Evolutionary conservation across 2,888 invertebrate genomes (phyloP).

Genomic region (Ennomos erosarius): DNA sequence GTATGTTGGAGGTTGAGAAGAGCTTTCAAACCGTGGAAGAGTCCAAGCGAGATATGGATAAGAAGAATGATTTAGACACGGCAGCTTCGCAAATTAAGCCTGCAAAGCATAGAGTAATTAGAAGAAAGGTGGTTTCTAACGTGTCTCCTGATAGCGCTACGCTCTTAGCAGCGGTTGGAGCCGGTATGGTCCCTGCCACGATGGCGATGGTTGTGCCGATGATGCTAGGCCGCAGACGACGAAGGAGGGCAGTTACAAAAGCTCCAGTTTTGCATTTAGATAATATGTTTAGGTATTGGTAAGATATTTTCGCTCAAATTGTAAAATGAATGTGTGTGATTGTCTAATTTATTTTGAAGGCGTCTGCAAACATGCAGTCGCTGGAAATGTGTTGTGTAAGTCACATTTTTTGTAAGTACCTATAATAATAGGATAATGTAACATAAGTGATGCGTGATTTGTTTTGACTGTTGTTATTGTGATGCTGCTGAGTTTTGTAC

Average conservation of each 20-base stretch:
- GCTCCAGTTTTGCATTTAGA: constrained; percentile 50
- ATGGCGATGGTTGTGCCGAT: constrained; percentile 93
- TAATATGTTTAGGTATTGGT: constrained; percentile 54
- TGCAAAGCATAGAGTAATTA: constrained; percentile 60
- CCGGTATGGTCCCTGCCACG: constrained; percentile 92
- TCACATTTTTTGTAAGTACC: neutral
- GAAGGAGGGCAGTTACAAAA: constrained; percentile 58
- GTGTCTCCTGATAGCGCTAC: constrained; percentile 84
- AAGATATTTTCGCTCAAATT: constrained; percentile 33
- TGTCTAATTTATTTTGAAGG: constrained; percentile 41
- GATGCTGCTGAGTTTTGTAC: too few species aligned
- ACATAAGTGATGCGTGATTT: neutral
- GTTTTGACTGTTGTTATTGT: too few species aligned
- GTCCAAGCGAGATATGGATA: constrained; percentile 73
- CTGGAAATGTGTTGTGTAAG: constrained; percentile 3
- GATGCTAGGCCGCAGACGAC: constrained; percentile 86
- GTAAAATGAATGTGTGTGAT: constrained; percentile 39
- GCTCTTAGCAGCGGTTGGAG: constrained; percentile 89
- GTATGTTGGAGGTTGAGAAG: constrained; percentile 90
- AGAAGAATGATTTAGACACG: constrained; percentile 65
- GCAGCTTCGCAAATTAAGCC: constrained; percentile 63
- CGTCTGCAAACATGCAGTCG: constrained; percentile 12
- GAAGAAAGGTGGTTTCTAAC: constrained; percentile 65
- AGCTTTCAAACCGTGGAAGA: constrained; percentile 90
- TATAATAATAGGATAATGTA: constrained; percentile 2